phyloP scores from a whole-genome alignment of 2,888 invertebrate genomes.

The Acronicta alni region DNA sequence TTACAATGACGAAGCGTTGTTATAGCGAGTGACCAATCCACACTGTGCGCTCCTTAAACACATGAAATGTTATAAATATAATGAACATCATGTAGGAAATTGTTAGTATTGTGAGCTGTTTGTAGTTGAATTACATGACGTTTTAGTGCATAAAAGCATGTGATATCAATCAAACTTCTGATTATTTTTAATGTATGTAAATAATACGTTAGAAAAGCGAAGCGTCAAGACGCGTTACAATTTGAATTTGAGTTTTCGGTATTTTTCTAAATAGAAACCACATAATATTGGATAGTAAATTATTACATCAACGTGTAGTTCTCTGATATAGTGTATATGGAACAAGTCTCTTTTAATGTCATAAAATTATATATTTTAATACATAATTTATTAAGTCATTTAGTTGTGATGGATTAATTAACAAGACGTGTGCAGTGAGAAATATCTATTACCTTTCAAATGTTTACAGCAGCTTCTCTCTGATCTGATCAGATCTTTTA shows the following conservation, averaged over 20 bases:
- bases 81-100: slow-evolving; percentile 23
- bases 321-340: too few relatives aligned
- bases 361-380: too few relatives aligned
- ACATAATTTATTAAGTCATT: too few relatives aligned
- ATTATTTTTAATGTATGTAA: slow-evolving; percentile 18
- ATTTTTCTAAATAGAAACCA: not conserved
- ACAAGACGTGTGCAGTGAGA: too few relatives aligned
- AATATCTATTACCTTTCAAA: too few relatives aligned
- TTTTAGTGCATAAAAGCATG: slow-evolving; percentile 40
- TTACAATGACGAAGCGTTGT: slow-evolving; percentile 58
- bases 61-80: slow-evolving; percentile 33
- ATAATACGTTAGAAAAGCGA: slow-evolving; percentile 45
- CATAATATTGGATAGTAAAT: too few relatives aligned
- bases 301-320: not conserved
- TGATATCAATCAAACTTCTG: slow-evolving; percentile 16
- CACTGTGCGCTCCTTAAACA: slow-evolving; percentile 58
- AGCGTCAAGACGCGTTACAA: slow-evolving; percentile 33
- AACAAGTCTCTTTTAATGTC: too few relatives aligned
- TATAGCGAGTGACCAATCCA: slow-evolving; percentile 48
- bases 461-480: too few relatives aligned
- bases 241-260: not conserved
- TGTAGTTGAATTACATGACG: slow-evolving; percentile 13
- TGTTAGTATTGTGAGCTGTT: slow-evolving; percentile 48
- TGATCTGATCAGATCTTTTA: too few relatives aligned
- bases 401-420: too few relatives aligned